Conservation (phyloP, 92 coral and sea anemone species). For the Zoanthus solanderi region DNA sequence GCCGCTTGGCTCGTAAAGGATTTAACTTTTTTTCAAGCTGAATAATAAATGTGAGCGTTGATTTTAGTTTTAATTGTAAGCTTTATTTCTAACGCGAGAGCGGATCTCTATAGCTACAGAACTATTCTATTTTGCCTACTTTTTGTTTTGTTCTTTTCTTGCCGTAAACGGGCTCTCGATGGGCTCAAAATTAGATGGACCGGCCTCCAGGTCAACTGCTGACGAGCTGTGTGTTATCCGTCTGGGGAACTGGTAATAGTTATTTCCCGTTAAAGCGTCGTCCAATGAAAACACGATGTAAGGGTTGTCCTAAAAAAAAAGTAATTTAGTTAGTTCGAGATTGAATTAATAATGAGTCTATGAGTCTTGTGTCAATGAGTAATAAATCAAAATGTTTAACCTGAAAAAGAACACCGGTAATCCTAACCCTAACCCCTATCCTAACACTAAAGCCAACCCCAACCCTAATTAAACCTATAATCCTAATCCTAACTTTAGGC, state of each 20-base stretch:
- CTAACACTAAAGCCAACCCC: too few relatives aligned
- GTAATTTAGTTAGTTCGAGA: not conserved
- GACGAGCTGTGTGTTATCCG: not conserved
- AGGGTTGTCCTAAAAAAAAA: constrained; percentile 11
- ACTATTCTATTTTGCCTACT: not conserved
- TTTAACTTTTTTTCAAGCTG: too few relatives aligned
- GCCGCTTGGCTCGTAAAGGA: too few relatives aligned
- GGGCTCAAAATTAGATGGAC: constrained; percentile 4
- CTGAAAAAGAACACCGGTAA: too few relatives aligned
- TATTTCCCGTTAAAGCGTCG: not conserved
- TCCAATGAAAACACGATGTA: constrained; percentile 19
- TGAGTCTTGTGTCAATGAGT: too few relatives aligned
- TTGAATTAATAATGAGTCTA: not conserved
- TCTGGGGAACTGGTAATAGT: constrained; percentile 19
- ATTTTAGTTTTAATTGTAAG: too few relatives aligned
- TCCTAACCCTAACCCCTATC: too few relatives aligned
- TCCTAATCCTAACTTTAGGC: too few relatives aligned
- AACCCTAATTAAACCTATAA: too few relatives aligned
- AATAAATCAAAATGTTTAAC: not conserved
- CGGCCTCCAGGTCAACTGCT: not conserved
- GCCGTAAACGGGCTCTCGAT: not conserved
- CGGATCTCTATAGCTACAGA: too few relatives aligned
- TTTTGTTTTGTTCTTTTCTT: not conserved
- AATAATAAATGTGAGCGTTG: too few relatives aligned
- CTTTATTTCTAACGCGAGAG: too few relatives aligned